A percentile compares a stretch with the other conserved stretches of the same genome.
phyloP scores from a whole-genome alignment of 2,113 vertebrate genomes.

The Ursus arctos region DNA sequence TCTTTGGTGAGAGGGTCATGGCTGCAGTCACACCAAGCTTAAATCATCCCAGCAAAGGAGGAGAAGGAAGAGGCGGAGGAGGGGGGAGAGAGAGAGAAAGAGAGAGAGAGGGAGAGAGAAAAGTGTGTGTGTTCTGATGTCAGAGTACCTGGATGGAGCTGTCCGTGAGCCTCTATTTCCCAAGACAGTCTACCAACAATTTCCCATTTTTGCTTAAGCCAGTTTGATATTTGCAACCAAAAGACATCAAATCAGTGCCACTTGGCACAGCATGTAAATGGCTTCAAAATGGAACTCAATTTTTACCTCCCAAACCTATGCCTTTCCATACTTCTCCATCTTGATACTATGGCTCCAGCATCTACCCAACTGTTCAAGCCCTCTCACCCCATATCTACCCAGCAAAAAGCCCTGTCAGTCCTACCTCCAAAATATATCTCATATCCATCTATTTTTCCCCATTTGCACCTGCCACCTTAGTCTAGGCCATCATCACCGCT shows the following conservation, averaged over 20 bases:
- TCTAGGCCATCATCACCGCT: not conserved
- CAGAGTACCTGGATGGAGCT: not conserved
- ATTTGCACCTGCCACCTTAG: not conserved
- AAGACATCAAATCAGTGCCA: not conserved
- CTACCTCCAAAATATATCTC: not conserved
- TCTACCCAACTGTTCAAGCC: not conserved
- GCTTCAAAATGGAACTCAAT: not conserved
- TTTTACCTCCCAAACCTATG: not conserved
- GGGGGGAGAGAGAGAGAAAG: not conserved
- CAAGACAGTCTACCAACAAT: not conserved
- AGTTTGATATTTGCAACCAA: not conserved
- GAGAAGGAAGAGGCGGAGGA: not conserved
- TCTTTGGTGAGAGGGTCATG: not conserved
- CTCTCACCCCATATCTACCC: not conserved
- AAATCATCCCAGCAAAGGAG: not conserved
- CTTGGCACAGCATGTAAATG: not conserved
- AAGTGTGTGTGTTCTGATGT: not conserved
- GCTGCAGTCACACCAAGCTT: not conserved
- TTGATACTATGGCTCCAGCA: not conserved
- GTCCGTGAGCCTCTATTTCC: not conserved
- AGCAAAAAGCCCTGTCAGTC: not conserved
- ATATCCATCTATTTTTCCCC: not conserved
- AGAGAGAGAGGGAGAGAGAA: not conserved
- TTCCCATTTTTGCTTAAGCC: constrained; percentile 7
- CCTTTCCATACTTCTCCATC: not conserved